Base-by-base conservation (phyloP, 2,113 vertebrate genomes). In the Vireo altiloquus region DNA sequence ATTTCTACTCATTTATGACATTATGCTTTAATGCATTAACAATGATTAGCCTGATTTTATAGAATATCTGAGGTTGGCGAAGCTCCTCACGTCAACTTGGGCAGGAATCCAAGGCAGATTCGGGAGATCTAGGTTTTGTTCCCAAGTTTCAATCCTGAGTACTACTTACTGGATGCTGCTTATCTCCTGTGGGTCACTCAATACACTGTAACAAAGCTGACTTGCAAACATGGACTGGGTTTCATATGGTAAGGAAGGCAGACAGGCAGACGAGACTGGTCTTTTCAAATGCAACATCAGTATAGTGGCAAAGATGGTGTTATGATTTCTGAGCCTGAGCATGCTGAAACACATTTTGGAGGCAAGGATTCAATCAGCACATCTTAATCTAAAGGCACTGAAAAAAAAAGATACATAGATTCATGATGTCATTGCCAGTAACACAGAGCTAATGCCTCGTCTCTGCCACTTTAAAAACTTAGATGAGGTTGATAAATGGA, bases 361-460 rank as follows among this genome's bases (percentile, higher is more conserved):
- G 40, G 79, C 69, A 93, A 90, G 57, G 86, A 88, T 90, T 97
- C 94, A 94, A 96, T 96, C 93, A 95, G 56, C 92, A 93, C 92
- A 78, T 92, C 91, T 75, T 96, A 83, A 92, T 94, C 82, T 87
- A 76, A 95, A 93, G 46, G 49, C 39, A 64, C 33, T 95, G 94
- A 60, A 50, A 90, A 27, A 15, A 35, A 2, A 57, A 81, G 19
- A 46, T 46, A n/a, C 30, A 68, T 18, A 50, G 30, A 88, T 28
- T 61, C 82, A 80, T 96, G 81, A 96, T 78, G 87, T 94, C 77
- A 93, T 64, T 60, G 37, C 75, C 69, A 90, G 85, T 44, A 95
- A 82, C 1, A 1, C 56, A 71, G 40, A 20, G 64, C 61, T 88
- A 87, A 87, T 31, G 40, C 75, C 63, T 92, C 4, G 2, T 80